Conservation (phyloP, 2,888 invertebrate genomes). For the Frankliniella fusca region DNA sequence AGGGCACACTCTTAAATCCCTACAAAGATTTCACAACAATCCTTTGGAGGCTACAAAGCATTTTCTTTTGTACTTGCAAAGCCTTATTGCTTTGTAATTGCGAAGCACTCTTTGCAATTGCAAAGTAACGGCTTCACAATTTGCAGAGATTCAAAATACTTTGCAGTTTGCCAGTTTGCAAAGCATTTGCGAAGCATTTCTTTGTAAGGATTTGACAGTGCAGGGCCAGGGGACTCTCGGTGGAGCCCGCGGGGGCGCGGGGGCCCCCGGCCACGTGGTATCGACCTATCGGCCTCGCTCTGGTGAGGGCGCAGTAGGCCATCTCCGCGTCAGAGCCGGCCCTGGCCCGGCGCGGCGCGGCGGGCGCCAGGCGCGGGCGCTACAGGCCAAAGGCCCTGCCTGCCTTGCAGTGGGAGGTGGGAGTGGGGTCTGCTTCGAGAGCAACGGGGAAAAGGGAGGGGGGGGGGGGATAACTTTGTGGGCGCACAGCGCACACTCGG, state of each 20-base stretch:
- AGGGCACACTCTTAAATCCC: too few species aligned
- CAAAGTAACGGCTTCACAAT: too few species aligned
- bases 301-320: background rate
- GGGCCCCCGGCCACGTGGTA: background rate
- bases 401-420: too few species aligned
- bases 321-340: background rate
- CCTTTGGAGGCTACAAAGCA: background rate
- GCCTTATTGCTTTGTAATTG: too few species aligned
- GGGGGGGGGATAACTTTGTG: background rate
- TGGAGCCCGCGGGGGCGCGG: background rate
- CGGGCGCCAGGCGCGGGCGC: background rate
- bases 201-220: too few species aligned
- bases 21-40: too few species aligned
- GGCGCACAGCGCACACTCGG: background rate
- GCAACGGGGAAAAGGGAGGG: background rate
- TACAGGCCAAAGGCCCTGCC: too few species aligned
- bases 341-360: background rate
- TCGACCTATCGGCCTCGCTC: conserved; percentile 17
- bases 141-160: too few species aligned
- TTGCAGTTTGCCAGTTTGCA: too few species aligned
- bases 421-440: background rate
- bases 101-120: too few species aligned
- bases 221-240: conserved; percentile 26
- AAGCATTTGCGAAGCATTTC: too few species aligned
- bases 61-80: too few species aligned